A percentile compares a stretch with the other conserved stretches of the same genome.
phyloP scores from a whole-genome alignment of 2,113 vertebrate genomes.

The Illadopsis cleaveri region DNA sequence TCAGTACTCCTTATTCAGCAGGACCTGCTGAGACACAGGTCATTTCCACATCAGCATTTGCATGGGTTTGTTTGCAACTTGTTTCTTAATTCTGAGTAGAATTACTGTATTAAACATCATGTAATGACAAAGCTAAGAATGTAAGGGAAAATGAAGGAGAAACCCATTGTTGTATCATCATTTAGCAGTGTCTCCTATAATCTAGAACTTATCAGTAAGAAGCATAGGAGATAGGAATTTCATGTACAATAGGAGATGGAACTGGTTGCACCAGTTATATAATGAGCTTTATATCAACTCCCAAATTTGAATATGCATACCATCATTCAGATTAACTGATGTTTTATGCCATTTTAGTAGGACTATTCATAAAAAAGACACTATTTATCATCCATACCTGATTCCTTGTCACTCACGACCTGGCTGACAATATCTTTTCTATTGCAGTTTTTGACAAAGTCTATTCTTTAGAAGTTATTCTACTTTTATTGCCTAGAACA shows the following conservation, averaged over 20 bases:
- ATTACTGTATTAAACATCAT: not conserved
- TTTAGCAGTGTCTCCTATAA: not conserved
- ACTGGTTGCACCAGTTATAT: slow-evolving; percentile 12
- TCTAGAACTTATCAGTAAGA: not conserved
- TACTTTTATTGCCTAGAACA: not conserved
- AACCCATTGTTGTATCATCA: not conserved
- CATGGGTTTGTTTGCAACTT: not conserved
- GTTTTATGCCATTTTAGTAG: slow-evolving; percentile 27
- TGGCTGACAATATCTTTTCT: not conserved
- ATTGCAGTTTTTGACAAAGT: not conserved
- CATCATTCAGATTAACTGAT: not conserved
- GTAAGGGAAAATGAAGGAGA: not conserved
- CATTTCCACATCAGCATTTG: not conserved
- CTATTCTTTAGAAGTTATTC: slow-evolving; percentile 27
- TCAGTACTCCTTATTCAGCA: not conserved
- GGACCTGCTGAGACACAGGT: not conserved
- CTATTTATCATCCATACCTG: slow-evolving; percentile 18
- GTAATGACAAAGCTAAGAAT: not conserved
- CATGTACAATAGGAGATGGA: not conserved
- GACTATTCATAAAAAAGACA: not conserved
- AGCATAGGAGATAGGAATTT: not conserved
- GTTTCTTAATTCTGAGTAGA: not conserved
- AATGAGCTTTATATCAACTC: not conserved
- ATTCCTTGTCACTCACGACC: not conserved
- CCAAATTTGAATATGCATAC: not conserved